phyloP scores from a whole-genome alignment of 2,113 vertebrate genomes.

The Chiloscyllium plagiosum region DNA sequence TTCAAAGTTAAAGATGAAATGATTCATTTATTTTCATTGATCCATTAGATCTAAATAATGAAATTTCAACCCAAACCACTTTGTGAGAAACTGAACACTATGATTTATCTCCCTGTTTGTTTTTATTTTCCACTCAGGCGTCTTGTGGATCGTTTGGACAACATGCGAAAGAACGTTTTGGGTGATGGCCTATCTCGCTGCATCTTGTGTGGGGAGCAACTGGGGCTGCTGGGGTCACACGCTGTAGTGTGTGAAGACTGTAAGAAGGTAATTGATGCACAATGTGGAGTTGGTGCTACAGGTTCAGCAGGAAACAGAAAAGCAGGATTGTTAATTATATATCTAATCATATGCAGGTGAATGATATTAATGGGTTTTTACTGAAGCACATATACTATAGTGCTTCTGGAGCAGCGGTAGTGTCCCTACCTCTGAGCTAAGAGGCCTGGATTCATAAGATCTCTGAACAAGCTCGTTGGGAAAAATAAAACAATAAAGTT shows the following conservation, averaged over 20 bases:
- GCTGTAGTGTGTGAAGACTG: conserved; percentile 82
- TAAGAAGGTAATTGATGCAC: conserved; percentile 68
- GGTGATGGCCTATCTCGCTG: conserved; percentile 79
- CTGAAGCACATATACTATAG: neutral
- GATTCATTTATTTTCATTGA: conserved; percentile 24
- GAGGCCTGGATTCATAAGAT: too few species aligned
- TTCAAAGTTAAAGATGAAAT: neutral
- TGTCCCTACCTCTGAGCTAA: too few species aligned
- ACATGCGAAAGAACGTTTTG: conserved; percentile 72
- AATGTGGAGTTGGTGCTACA: too few species aligned
- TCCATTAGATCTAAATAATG: neutral
- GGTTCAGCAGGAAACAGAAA: neutral
- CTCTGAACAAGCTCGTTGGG: too few species aligned
- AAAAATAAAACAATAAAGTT: too few species aligned
- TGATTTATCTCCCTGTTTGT: neutral
- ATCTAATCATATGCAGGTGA: neutral
- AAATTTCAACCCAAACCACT: neutral
- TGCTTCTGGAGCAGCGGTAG: too few species aligned
- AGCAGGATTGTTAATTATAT: neutral
- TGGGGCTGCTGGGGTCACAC: conserved; percentile 64
- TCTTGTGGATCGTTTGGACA: conserved; percentile 76
- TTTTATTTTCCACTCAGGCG: conserved; percentile 56
- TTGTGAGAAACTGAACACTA: neutral
- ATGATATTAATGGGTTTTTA: neutral
- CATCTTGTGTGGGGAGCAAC: conserved; percentile 77